Evolutionary conservation across 2,888 invertebrate genomes (phyloP).

Genomic region (Dolomedes plantarius): DNA sequence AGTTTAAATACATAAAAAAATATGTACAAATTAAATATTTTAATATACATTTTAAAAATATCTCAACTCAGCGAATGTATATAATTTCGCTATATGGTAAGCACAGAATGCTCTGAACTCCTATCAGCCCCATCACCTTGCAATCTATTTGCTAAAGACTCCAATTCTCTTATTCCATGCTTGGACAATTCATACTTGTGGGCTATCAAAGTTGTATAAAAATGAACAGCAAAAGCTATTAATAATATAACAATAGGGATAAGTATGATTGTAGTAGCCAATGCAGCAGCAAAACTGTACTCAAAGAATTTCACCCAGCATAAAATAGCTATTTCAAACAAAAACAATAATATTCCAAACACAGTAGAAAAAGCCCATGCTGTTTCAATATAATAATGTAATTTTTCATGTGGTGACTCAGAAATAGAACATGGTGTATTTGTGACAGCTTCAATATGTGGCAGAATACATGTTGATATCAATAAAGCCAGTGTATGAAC

Average conservation of each 20-base stretch:
- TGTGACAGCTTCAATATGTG: conserved; percentile 94
- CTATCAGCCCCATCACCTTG: conserved; percentile 44
- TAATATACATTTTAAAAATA: no score
- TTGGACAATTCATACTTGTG: conserved; percentile 81
- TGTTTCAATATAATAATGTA: conserved; percentile 85
- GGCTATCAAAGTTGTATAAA: conserved; percentile 92
- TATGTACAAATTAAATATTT: no score
- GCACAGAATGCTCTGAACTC: conserved; percentile 54
- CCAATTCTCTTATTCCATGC: conserved; percentile 75
- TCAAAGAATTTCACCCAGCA: conserved; percentile 97
- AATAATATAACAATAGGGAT: conserved; percentile 91
- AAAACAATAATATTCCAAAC: conserved; percentile 88
- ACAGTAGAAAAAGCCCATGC: conserved; percentile 97
- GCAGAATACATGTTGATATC: conserved; percentile 96
- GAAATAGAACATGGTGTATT: conserved; percentile 81
- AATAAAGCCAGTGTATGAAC: conserved; percentile 96
- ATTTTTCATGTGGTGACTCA: conserved; percentile 78
- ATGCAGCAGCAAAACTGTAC: conserved; percentile 80
- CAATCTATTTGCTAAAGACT: conserved; percentile 69
- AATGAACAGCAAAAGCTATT: conserved; percentile 91
- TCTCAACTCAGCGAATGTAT: no score
- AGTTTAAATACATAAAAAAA: no score
- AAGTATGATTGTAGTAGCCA: conserved; percentile 89
- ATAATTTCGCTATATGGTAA: conserved; percentile 30
- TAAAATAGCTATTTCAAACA: conserved; percentile 92